Percentiles rank a stretch among this genome's conserved stretches.
Evolutionary conservation across 2,113 vertebrate genomes (phyloP).

Genomic region (Thymallus thymallus): DNA sequence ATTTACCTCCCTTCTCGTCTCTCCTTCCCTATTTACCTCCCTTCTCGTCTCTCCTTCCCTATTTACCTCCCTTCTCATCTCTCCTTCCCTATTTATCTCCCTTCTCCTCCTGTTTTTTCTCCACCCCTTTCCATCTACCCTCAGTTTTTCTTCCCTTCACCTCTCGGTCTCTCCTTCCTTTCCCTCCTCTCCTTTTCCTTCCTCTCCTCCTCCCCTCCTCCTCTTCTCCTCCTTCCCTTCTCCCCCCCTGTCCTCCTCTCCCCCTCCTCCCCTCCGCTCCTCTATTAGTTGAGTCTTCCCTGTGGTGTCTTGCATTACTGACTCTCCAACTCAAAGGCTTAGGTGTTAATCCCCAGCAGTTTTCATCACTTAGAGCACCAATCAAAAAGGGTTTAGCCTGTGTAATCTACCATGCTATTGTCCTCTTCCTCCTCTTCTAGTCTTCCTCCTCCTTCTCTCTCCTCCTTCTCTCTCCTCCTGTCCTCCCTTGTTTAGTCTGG

Average conservation of each 20-base stretch:
- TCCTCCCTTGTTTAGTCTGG: no score
- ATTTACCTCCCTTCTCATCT: no score
- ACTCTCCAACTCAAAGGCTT: slow-evolving; percentile 28
- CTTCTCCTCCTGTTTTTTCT: background rate
- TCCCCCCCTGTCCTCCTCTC: background rate
- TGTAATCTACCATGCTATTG: slow-evolving; percentile 39
- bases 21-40: background rate
- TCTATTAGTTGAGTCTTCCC: background rate
- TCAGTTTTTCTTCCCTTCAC: background rate
- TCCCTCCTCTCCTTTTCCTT: background rate
- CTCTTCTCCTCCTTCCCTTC: background rate
- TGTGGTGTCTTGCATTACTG: slow-evolving; percentile 39
- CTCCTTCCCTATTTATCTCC: background rate
- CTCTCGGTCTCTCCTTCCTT: background rate
- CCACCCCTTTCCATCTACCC: background rate
- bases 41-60: background rate
- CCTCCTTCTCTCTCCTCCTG: background rate
- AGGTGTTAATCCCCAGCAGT: slow-evolving; percentile 52
- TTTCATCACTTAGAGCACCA: slow-evolving; percentile 56
- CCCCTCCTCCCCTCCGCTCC: background rate
- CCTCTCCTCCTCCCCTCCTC: background rate
- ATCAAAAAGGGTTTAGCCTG: slow-evolving; percentile 58
- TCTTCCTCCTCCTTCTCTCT: background rate
- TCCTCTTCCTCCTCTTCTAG: slow-evolving; percentile 17
- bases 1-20: background rate